Conservation (phyloP, 2,888 invertebrate genomes). For the Venustoraphidia nigricollis region DNA sequence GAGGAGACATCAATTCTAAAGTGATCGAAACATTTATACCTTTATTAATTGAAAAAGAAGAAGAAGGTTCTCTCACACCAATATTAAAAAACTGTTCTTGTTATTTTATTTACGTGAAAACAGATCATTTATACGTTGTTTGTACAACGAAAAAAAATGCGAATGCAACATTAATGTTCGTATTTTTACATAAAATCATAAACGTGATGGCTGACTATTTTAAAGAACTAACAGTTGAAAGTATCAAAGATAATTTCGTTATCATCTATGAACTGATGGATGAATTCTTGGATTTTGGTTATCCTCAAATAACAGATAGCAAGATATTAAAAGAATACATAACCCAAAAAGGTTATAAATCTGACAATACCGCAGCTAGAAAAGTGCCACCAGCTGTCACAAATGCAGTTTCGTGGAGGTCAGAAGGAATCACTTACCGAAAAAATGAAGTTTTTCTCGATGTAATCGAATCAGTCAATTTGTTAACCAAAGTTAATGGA, state of each 20-base stretch:
- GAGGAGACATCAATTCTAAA: constrained; percentile 83
- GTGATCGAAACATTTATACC: constrained; percentile 93
- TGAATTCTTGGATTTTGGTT: constrained; percentile 87
- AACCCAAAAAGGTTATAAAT: constrained; percentile 86
- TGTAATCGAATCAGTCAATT: constrained; percentile 89
- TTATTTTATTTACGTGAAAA: constrained; percentile 85
- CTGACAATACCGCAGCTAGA: constrained; percentile 70
- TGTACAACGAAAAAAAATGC: constrained; percentile 84
- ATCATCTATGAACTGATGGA: constrained; percentile 91
- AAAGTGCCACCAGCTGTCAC: constrained; percentile 87
- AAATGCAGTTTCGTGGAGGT: constrained; percentile 91
- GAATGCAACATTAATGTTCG: constrained; percentile 80
- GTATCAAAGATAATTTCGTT: constrained; percentile 93
- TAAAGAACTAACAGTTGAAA: constrained; percentile 88
- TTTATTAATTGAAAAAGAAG: constrained; percentile 81
- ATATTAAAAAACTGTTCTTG: constrained; percentile 68
- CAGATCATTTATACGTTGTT: constrained; percentile 85
- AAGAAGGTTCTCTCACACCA: constrained; percentile 75
- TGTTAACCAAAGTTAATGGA: constrained; percentile 82
- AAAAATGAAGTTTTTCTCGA: constrained; percentile 95
- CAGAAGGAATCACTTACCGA: constrained; percentile 88
- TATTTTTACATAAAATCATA: constrained; percentile 85
- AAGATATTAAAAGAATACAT: constrained; percentile 91
- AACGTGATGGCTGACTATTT: constrained; percentile 83
- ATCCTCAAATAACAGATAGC: constrained; percentile 89